Base-by-base conservation (phyloP, 2,888 invertebrate species). In the Lasioglossum malachurum region DNA sequence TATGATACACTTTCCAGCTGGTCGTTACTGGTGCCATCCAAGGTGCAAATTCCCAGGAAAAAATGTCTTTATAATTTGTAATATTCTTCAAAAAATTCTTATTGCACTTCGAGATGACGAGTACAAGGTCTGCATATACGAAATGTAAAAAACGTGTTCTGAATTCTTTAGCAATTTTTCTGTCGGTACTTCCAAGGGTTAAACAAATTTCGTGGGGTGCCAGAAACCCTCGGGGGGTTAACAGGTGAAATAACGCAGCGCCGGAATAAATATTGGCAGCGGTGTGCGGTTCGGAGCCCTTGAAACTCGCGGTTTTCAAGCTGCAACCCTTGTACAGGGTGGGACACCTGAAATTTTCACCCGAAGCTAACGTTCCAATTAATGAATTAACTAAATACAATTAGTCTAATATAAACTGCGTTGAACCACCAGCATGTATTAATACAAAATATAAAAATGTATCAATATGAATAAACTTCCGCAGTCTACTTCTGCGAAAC, bases 241-340 rank as follows among this genome's bases (percentile, higher is more conserved):
- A 31, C 60, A 64, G 60, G 60, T 64, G 60, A 64, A 64, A 31
- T 64, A 27, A 27, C 60, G 60, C 60, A 64, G 27, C 1, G 60
- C 14, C 5, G 60, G 60, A 31, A 67, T 67, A 67, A 67, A 67
- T 67, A 67, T 67, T 67, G 35, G 67, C 67, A 35, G 35, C 35
- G 67, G 19, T 12, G 19, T 12, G 64, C 19, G 67, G 19, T 35
- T 67, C 67, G 19, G 67, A 35, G 35, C 31, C 10, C 67, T 35
- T 31, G 35, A 67, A 35, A 19, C 35, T 67, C 35, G 67, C 67
- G 35, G 19, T 67, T 67, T 67, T 35, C 35, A 19, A 8, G 23
- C 23, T 31, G 67, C 67, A 14, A 35, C 23, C 35, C 67, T 27
- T 83, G 82, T 75, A 53, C 23, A 23, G 23, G 53, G 53, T 53